Evolutionary conservation across 2,113 vertebrate genomes (phyloP).

Genomic region (Engraulis encrasicolus): DNA sequence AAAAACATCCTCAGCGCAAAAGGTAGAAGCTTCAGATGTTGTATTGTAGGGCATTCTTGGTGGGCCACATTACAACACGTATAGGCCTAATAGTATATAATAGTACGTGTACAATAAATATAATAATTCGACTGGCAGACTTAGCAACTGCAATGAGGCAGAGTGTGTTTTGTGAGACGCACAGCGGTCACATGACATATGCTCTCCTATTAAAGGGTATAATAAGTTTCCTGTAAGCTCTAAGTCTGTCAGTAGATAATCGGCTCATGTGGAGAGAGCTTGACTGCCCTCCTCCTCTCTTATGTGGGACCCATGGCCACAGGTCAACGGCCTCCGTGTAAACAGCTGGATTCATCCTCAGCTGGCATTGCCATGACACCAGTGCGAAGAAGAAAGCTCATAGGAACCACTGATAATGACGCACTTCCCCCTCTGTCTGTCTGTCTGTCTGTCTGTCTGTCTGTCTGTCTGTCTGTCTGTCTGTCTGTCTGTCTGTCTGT

Average conservation of each 20-base stretch:
- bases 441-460: conserved; percentile 5
- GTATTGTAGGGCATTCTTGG: no score
- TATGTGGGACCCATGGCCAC: neutral
- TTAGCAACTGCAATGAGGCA: no score
- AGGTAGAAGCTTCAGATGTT: no score
- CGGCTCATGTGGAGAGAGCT: neutral
- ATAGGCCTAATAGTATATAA: no score
- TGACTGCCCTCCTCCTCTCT: neutral
- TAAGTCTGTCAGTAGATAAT: conserved; percentile 3
- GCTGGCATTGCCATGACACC: neutral
- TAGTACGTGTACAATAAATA: no score
- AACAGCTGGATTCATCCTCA: neutral
- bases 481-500: neutral
- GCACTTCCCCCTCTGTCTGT: neutral
- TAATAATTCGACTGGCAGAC: no score
- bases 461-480: neutral
- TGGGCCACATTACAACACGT: no score
- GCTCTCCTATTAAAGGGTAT: neutral
- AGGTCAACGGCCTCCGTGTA: neutral
- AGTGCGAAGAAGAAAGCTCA: neutral
- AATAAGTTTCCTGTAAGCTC: neutral
- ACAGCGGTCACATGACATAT: neutral
- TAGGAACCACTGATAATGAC: neutral
- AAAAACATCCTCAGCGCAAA: no score
- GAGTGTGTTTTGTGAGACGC: neutral